These are phyloP conservation scores for Steinernema hermaphroditum DNA, from an alignment of 2,888 invertebrate genomes.

Conservation along the genomic window DNA sequence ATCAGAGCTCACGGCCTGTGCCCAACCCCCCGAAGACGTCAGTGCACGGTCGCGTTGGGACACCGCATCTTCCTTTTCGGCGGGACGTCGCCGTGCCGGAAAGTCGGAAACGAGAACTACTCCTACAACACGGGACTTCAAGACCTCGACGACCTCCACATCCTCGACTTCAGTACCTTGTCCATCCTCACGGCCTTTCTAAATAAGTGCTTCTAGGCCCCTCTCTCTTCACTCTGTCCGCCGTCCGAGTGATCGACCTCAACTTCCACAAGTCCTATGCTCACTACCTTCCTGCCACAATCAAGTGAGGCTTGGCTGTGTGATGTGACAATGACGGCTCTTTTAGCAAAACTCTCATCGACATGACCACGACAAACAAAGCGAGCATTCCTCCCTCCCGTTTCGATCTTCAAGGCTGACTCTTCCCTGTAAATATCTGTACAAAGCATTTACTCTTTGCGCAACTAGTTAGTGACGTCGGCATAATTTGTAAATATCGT, in stretches of 20 bases:
- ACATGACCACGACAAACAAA: not conserved
- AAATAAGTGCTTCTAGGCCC: not conserved
- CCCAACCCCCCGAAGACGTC: constrained; percentile 71
- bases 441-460: not conserved
- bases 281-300: constrained; percentile 7
- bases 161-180: constrained; percentile 53
- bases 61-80: constrained; percentile 83
- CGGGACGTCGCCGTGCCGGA: constrained; percentile 78
- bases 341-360: not conserved
- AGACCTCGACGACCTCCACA: constrained; percentile 61
- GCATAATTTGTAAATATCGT: constrained; percentile 6
- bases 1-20: constrained; percentile 68
- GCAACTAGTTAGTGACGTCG: not conserved
- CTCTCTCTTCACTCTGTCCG: not conserved
- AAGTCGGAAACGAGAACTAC: not conserved
- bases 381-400: constrained; percentile 1
- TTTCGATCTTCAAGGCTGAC: constrained; percentile 7
- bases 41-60: constrained; percentile 79
- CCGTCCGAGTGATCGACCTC: constrained; percentile 7
- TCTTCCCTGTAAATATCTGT: not conserved
- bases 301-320: not conserved
- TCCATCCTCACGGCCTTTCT: too few relatives aligned
- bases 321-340: not conserved
- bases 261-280: not conserved
- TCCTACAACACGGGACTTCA: constrained; percentile 38